Base-by-base conservation (phyloP, 2,888 invertebrate species). In the Auanema sp. region DNA sequence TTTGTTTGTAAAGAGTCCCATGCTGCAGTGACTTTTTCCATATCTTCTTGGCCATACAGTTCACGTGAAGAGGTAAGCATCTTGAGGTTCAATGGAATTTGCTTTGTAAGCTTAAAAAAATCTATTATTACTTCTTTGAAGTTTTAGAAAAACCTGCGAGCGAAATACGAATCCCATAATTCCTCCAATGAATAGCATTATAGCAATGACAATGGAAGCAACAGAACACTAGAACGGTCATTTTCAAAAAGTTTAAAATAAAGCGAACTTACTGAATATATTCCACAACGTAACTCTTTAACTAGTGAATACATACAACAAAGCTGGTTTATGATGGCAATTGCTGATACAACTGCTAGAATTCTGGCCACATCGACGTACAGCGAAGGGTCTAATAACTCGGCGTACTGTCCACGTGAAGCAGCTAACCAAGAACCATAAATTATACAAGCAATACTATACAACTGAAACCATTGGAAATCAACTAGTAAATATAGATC, bases 111-210 rank as follows among this genome's bases (percentile, higher is more conserved):
- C 71, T 72, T 53, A 69, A 64, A 51, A 21, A 16, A n/a, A 40
- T 25, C 44, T 18, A 5, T 23, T 8, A 58, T 54, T 51, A 53
- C 1, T 6, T 55, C n/a, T 24, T 51, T 44, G 47, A 58, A 58
- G 0, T 0, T 44, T 24, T n/a, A 3, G 6, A 14, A n/a, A 33
- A n/a, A 77, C 70, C 65, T 83, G 80, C 24, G 73, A 70, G 16
- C 76, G 72, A 64, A 83, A 83, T n/a, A 83, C 83, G 43, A 81
- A 76, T 41, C 83, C 83, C 76, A 83, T 83, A 16, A 81, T 65
- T 16, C 83, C 83, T 24, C 80, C 83, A 55, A 83, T 75, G 43
- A 79, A 67, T 11, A 83, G 63, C 80, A 83, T 81, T 14, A 82
- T 67, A 44, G 77, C 78, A 42, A 83, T 76, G 12, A 83, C 75